Evolutionary conservation across 2,113 vertebrate genomes (phyloP).

Genomic region (Capra hircus): DNA sequence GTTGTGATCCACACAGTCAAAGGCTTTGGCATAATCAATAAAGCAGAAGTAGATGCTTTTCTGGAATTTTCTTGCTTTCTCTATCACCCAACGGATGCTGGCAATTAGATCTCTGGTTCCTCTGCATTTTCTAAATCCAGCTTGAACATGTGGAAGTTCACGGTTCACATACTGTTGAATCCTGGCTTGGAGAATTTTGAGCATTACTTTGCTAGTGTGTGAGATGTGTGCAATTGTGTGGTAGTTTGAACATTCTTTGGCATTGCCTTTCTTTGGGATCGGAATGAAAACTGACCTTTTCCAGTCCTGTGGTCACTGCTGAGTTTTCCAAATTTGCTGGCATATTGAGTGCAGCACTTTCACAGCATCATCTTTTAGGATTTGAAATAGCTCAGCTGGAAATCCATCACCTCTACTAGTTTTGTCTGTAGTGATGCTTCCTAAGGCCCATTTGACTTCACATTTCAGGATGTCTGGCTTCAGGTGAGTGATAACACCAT

Average conservation of each 20-base stretch:
- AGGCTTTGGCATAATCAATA: neutral
- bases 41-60: neutral
- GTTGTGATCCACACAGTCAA: neutral
- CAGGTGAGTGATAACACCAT: neutral
- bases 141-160: neutral
- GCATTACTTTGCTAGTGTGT: neutral
- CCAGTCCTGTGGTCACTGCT: neutral
- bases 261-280: neutral
- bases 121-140: neutral
- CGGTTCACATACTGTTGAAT: accelerated
- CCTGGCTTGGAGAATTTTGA: neutral
- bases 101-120: neutral
- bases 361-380: neutral
- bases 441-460: neutral
- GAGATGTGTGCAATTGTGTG: neutral
- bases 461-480: neutral
- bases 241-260: neutral
- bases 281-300: neutral
- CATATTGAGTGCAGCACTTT: neutral
- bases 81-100: neutral
- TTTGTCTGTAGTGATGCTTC: neutral
- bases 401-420: neutral
- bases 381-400: neutral
- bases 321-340: neutral
- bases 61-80: neutral